Conservation (phyloP, 2,888 invertebrate genomes). For the Phalangium opilio region DNA sequence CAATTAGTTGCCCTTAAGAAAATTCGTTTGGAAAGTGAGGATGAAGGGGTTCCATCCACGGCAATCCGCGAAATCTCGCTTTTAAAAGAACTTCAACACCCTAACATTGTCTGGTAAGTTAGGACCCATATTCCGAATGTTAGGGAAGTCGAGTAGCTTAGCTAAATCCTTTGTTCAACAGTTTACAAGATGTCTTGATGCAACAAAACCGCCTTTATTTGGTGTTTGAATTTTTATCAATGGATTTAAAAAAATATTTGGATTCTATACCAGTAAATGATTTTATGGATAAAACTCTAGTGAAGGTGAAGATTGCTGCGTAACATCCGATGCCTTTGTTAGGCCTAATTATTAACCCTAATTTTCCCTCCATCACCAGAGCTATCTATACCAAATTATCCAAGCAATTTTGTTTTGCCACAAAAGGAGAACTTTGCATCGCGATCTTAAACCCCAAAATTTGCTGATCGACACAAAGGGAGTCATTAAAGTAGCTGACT, state of each 20-base stretch:
- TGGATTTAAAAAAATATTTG: slow-evolving; percentile 94
- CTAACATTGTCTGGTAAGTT: slow-evolving; percentile 65
- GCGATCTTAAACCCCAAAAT: slow-evolving; percentile 94
- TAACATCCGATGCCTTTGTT: not conserved
- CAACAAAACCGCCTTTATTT: slow-evolving; percentile 82
- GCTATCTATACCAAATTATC: slow-evolving; percentile 39
- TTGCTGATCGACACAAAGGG: slow-evolving; percentile 79
- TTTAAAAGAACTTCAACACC: slow-evolving; percentile 81
- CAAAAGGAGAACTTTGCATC: slow-evolving; percentile 70
- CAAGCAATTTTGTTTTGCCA: slow-evolving; percentile 85
- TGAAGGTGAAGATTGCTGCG: slow-evolving; percentile 69
- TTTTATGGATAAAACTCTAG: slow-evolving; percentile 60
- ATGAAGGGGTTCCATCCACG: slow-evolving; percentile 95
- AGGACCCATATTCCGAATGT: too few species aligned
- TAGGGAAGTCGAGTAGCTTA: too few species aligned
- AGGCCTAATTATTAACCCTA: too few species aligned
- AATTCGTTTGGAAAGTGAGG: slow-evolving; percentile 84
- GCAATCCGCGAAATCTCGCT: slow-evolving; percentile 93
- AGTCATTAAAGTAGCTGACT: slow-evolving; percentile 94
- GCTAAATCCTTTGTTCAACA: slow-evolving; percentile 27
- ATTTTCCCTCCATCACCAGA: slow-evolving; percentile 24
- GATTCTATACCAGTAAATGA: slow-evolving; percentile 60
- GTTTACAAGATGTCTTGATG: slow-evolving; percentile 82
- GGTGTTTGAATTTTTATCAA: slow-evolving; percentile 91
- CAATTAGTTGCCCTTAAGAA: slow-evolving; percentile 83